Conservation (phyloP, 2,113 vertebrate genomes). For the Accipiter virgatus region DNA sequence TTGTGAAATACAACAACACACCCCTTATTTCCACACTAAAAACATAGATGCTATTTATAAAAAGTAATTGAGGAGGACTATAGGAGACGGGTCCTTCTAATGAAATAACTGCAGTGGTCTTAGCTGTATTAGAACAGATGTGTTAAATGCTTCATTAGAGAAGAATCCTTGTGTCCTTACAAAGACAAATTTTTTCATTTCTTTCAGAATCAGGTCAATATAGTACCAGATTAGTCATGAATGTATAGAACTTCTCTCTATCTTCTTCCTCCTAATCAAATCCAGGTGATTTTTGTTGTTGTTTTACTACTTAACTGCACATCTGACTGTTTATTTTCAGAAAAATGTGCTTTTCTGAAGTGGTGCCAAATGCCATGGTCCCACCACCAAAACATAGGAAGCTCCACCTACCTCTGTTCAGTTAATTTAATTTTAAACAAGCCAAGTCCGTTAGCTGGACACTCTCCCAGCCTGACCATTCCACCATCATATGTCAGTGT, state of each 20-base stretch:
- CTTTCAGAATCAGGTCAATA: not conserved
- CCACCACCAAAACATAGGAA: not conserved
- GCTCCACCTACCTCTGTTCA: not conserved
- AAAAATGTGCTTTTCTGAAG: not conserved
- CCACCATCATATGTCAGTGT: not conserved
- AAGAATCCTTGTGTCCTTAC: not conserved
- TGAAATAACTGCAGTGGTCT: not conserved
- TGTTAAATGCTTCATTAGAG: not conserved
- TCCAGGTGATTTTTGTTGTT: not conserved
- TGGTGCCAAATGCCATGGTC: not conserved
- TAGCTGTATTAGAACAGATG: not conserved
- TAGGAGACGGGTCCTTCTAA: not conserved
- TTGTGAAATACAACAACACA: not conserved
- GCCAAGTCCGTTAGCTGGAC: not conserved
- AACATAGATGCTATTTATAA: not conserved
- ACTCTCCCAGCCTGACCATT: not conserved
- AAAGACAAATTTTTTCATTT: not conserved
- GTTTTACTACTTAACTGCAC: not conserved
- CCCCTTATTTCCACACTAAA: not conserved
- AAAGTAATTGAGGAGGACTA: not conserved
- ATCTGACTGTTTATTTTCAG: not conserved
- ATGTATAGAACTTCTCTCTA: not conserved
- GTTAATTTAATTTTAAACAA: not conserved
- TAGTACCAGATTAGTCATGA: not conserved
- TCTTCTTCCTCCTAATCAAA: not conserved